Evolutionary conservation across 92 coral and sea anemone genomes (phyloP), one percentile per base, ranked within the genome.

Genomic region (Epizoanthus rinbou): DNA sequence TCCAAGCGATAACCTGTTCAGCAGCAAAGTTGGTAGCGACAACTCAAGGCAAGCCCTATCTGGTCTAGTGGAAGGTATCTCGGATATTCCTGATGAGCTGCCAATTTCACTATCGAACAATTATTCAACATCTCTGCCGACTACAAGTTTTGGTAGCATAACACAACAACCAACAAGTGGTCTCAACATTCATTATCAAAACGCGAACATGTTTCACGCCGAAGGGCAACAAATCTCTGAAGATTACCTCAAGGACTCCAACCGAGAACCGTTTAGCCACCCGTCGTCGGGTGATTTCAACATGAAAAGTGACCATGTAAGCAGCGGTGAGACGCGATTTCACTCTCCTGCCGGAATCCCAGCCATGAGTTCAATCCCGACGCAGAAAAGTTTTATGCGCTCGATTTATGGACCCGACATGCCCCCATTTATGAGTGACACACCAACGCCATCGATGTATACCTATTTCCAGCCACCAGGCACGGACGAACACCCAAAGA

Each of bases 1-100:
- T 17, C 45, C 81, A 17, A 86, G 80, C 79, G 75, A 74, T 1
- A 84, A 73, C 57, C 11, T 88, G 31, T 87, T 81, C 75, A 63
- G 70, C 80, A 47, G 73, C 37, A 87, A 75, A 59, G 39, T 73
- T 19, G 56, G 88, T 53, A 82, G 87, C 83, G 85, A 87, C 79
- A 85, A 63, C 18, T 74, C 85, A 70, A 75, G 87, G 56, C 90
- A 87, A 75, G 87, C 80, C 33, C 76, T 82, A 7, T 28, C 83
- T 57, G 64, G 43, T 31, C 73, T 78, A 60, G 82, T 89, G 80
- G 90, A 89, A 50, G 95, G 88, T 62, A 91, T 91, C 62, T 81
- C 91, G 65, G 94, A 88, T 78, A 88, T 93, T 56, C 90, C 93
- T 67, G 98, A 93, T 60, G 92, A 90, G 45, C 81, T 88, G 75